These are phyloP conservation scores for Rallus limicola DNA, from an alignment of 2,113 vertebrate species.

Conservation along the genomic window DNA sequence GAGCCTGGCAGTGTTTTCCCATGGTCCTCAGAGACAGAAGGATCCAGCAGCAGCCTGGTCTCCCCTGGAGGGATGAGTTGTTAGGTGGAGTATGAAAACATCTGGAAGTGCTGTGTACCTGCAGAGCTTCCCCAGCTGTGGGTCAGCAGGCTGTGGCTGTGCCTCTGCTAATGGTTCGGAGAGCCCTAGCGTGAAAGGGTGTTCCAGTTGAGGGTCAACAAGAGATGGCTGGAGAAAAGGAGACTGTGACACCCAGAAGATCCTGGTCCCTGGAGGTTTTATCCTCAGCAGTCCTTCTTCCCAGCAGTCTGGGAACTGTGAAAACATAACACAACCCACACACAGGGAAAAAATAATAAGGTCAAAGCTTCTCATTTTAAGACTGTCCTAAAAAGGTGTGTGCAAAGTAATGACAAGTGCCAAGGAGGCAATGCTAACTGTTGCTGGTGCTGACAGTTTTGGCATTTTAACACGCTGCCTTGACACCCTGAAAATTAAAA, in stretches of 20 bases:
- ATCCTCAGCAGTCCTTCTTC: neutral
- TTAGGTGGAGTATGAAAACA: neutral
- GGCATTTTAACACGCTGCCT: slow-evolving; percentile 39
- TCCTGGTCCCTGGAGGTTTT: neutral
- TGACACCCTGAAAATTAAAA: slow-evolving; percentile 64
- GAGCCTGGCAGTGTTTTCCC: neutral
- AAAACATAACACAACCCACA: neutral
- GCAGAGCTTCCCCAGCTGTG: neutral
- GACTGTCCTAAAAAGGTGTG: slow-evolving; percentile 49
- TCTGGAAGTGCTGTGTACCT: neutral
- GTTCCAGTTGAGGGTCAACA: neutral
- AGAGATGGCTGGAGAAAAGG: neutral
- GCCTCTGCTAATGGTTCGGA: neutral
- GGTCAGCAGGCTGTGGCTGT: neutral
- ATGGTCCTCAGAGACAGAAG: neutral
- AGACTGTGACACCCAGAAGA: neutral
- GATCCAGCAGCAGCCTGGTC: neutral
- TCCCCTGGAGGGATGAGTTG: neutral
- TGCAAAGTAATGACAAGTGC: slow-evolving; percentile 46
- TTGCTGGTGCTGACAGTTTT: slow-evolving; percentile 46
- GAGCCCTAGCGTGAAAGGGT: neutral
- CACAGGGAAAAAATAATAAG: slow-evolving; percentile 44
- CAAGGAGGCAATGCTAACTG: slow-evolving; percentile 50
- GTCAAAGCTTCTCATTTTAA: slow-evolving; percentile 59
- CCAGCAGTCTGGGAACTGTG: neutral